These are phyloP conservation scores for Nephotettix cincticeps DNA, from an alignment of 1,140 invertebrate genomes.

Conservation along the genomic window DNA sequence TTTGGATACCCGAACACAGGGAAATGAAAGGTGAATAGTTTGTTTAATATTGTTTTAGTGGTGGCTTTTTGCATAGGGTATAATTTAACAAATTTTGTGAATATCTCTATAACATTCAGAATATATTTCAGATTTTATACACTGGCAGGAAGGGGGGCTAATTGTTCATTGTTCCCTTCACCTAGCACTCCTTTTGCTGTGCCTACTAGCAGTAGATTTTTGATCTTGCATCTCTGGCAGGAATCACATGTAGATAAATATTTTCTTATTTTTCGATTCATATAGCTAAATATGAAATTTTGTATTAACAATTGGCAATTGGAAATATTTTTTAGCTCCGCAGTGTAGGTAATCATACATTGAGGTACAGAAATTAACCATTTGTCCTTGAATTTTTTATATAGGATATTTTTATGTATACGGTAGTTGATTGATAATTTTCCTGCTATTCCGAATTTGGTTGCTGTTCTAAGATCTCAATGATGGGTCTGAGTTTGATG, in stretches of 20 bases:
- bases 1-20: neutral
- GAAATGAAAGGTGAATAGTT: neutral
- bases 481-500: neutral
- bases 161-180: neutral
- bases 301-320: neutral
- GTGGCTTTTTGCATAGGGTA: neutral
- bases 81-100: slow-evolving; percentile 21
- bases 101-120: slow-evolving; percentile 6
- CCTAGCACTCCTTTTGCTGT: neutral
- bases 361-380: neutral
- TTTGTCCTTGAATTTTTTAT: neutral
- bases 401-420: neutral
- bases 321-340: neutral
- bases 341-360: neutral
- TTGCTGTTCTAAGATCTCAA: neutral
- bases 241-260: neutral
- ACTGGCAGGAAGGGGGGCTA: neutral
- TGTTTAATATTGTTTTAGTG: neutral
- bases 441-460: neutral
- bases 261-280: neutral
- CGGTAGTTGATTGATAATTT: neutral
- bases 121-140: neutral
- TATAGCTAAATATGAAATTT: neutral
- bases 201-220: neutral
- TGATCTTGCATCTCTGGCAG: neutral